These are phyloP conservation scores for Psilopsiagon aymara DNA, from an alignment of 2,113 vertebrate genomes.

Conservation along the genomic window DNA sequence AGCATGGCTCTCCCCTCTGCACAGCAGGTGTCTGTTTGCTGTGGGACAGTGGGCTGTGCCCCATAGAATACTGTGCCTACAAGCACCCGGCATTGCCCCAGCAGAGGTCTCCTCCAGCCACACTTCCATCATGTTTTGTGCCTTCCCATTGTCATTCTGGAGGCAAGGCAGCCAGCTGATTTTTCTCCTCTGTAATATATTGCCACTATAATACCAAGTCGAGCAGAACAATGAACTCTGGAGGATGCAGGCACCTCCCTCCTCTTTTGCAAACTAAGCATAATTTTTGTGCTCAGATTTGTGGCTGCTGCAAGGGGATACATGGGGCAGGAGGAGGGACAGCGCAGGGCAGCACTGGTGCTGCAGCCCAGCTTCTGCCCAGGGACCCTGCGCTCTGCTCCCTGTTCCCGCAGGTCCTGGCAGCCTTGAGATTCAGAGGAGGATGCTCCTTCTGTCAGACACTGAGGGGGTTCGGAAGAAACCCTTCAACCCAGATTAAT, in stretches of 20 bases:
- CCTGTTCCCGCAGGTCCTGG: fast-evolving
- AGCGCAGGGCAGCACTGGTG: fast-evolving
- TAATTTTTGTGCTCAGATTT: slow-evolving; percentile 41
- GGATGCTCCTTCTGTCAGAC: neutral
- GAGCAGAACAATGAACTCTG: slow-evolving; percentile 69
- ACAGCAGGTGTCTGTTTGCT: neutral
- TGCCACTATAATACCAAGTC: slow-evolving; percentile 56
- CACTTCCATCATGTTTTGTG: neutral
- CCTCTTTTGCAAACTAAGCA: slow-evolving; percentile 68
- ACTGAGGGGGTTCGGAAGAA: neutral
- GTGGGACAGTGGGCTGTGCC: neutral
- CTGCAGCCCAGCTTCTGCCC: neutral
- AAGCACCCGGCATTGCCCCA: fast-evolving
- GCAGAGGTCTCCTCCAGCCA: neutral
- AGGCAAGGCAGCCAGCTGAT: slow-evolving; percentile 18
- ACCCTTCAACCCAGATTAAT: slow-evolving; percentile 56
- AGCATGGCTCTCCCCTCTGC: fast-evolving
- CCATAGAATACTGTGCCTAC: fast-evolving
- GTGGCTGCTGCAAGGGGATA: neutral
- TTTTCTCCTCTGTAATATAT: slow-evolving; percentile 50
- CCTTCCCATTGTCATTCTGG: slow-evolving; percentile 24
- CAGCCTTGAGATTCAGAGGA: neutral
- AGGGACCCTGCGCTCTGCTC: fast-evolving
- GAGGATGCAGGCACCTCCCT: slow-evolving; percentile 57
- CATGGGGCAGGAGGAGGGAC: fast-evolving